Percentiles rank a stretch among this genome's conserved stretches.
These are phyloP conservation scores for Germaria angustata DNA, from an alignment of 2,888 invertebrate genomes.

Conservation along the genomic window DNA sequence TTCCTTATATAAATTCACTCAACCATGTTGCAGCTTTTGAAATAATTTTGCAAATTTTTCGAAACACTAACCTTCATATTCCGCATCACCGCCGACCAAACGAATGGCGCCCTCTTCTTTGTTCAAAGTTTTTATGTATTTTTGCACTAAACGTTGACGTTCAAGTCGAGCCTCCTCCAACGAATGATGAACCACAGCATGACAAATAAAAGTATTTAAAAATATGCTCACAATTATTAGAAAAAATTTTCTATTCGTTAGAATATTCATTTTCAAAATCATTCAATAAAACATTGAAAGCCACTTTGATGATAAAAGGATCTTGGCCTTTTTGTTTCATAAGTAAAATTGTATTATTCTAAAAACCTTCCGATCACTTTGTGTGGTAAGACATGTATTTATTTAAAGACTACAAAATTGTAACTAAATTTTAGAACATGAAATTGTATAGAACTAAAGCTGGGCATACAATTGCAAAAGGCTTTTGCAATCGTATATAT, in stretches of 20 bases:
- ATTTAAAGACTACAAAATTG: constrained; percentile 59
- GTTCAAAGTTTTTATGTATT: constrained; percentile 85
- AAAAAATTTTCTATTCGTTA: neutral
- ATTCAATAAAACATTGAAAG: neutral
- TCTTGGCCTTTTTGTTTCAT: neutral
- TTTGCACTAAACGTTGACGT: constrained; percentile 84
- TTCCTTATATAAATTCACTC: too few species aligned
- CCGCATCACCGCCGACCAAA: constrained; percentile 85
- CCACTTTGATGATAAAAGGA: constrained; percentile 4
- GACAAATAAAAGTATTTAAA: neutral
- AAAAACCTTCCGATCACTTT: neutral
- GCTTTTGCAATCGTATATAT: constrained; percentile 56
- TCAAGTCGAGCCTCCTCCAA: constrained; percentile 77
- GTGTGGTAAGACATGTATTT: constrained; percentile 51
- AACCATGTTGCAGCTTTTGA: too few species aligned
- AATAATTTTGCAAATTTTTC: too few species aligned
- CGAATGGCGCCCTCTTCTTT: constrained; percentile 87
- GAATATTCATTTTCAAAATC: constrained; percentile 4
- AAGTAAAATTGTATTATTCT: neutral
- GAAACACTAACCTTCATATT: constrained; percentile 85
- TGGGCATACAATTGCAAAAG: constrained; percentile 61
- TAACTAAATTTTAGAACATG: constrained; percentile 55
- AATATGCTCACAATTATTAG: neutral
- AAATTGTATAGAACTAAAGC: constrained; percentile 55
- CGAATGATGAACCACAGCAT: constrained; percentile 72